A percentile compares a stretch with the other conserved stretches of the same genome.
These are phyloP conservation scores for Drosophila ochracea DNA, from an alignment of 2,888 invertebrate genomes.

Conservation along the genomic window DNA sequence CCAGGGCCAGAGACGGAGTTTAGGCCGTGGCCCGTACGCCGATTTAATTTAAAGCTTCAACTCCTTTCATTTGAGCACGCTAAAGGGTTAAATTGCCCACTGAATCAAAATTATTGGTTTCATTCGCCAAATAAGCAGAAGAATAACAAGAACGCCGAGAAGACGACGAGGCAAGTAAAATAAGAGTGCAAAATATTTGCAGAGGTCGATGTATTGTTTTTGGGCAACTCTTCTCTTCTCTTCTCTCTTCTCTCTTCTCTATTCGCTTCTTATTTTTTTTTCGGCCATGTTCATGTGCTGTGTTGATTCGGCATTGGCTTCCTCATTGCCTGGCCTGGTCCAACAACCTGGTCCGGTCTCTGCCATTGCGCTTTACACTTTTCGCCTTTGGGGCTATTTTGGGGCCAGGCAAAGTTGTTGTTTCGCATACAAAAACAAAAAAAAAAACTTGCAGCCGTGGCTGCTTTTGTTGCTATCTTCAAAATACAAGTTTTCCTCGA, in stretches of 20 bases:
- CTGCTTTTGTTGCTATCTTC: slow-evolving; percentile 47
- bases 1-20: slow-evolving; percentile 16
- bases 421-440: neutral
- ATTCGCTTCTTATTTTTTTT: slow-evolving; percentile 18
- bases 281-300: slow-evolving; percentile 51
- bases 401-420: slow-evolving; percentile 21
- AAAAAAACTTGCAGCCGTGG: slow-evolving; percentile 34
- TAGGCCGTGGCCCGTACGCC: slow-evolving; percentile 52
- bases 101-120: slow-evolving; percentile 86
- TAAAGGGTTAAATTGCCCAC: slow-evolving; percentile 85
- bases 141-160: slow-evolving; percentile 5
- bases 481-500: slow-evolving; percentile 70
- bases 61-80: slow-evolving; percentile 83
- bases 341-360: slow-evolving; percentile 52
- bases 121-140: slow-evolving; percentile 49
- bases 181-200: slow-evolving; percentile 41
- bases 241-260: slow-evolving; percentile 15
- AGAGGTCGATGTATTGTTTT: slow-evolving; percentile 75
- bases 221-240: slow-evolving; percentile 32
- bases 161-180: slow-evolving; percentile 10
- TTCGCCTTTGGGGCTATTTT: slow-evolving; percentile 62
- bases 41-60: slow-evolving; percentile 81
- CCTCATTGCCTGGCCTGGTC: slow-evolving; percentile 27
- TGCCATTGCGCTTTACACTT: slow-evolving; percentile 70
- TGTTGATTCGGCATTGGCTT: slow-evolving; percentile 45